phyloP scores from a whole-genome alignment of 2,888 invertebrate species.

The Agrochola litura region DNA sequence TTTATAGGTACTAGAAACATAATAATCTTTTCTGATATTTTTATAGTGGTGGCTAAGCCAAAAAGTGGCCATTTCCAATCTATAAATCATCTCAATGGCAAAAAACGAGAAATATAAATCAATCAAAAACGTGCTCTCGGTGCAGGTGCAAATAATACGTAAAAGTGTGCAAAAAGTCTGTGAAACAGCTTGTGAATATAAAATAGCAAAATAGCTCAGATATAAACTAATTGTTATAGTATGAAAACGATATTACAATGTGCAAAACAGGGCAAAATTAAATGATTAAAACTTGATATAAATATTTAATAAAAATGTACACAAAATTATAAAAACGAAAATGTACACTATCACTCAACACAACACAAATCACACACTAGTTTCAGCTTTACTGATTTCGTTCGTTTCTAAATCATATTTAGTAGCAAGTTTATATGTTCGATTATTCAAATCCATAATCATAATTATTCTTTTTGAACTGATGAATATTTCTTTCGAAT shows the following conservation, averaged over 20 bases:
- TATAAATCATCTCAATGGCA: not conserved
- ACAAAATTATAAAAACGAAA: conserved; percentile 57
- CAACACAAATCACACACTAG: not conserved
- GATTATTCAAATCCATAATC: not conserved
- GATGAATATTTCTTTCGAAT: not conserved
- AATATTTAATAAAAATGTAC: conserved; percentile 54
- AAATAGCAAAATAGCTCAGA: not conserved
- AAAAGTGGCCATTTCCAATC: not conserved
- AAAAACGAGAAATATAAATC: not conserved
- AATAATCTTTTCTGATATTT: not conserved
- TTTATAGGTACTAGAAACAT: not conserved
- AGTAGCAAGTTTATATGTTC: not conserved
- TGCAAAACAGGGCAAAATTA: conserved; percentile 19
- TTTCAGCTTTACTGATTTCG: not conserved
- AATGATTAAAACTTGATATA: conserved; percentile 35
- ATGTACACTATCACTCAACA: conserved; percentile 41
- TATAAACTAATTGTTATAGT: not conserved
- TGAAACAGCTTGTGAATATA: not conserved
- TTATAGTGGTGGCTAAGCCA: not conserved
- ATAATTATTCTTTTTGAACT: not conserved
- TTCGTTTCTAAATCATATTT: not conserved
- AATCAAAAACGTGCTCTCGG: conserved; percentile 28
- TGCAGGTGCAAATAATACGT: conserved; percentile 57
- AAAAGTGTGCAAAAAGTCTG: conserved; percentile 34
- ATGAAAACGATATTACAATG: conserved; percentile 7